Conservation (phyloP, 2,888 invertebrate species). For the Amphipoea lucens region DNA sequence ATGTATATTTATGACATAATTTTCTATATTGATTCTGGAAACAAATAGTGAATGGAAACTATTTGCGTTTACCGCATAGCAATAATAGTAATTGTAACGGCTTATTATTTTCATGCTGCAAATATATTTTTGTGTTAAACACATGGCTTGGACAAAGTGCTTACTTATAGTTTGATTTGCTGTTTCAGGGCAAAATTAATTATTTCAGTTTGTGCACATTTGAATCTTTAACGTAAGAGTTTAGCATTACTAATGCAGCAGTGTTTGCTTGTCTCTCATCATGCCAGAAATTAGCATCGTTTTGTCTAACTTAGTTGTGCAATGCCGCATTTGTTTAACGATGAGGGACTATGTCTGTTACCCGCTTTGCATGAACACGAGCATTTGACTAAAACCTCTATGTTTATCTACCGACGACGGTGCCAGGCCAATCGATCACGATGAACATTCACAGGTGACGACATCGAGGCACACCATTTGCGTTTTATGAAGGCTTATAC, state of each 20-base stretch:
- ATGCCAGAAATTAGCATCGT: conserved; percentile 37
- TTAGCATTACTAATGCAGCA: conserved; percentile 38
- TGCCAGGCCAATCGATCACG: conserved; percentile 39
- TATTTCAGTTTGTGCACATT: conserved; percentile 40
- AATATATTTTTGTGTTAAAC: conserved; percentile 64
- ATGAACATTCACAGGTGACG: conserved; percentile 23
- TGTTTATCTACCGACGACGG: conserved; percentile 28
- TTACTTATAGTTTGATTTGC: conserved; percentile 42
- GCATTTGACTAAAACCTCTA: conserved; percentile 48
- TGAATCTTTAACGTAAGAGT: conserved; percentile 28
- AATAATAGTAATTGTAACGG: conserved; percentile 61
- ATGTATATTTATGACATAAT: conserved; percentile 84
- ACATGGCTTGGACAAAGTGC: conserved; percentile 69
- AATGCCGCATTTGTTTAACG: conserved; percentile 55
- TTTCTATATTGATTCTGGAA: conserved; percentile 83
- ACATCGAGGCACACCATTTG: conserved; percentile 47
- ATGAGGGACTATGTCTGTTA: conserved; percentile 62
- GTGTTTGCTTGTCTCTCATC: conserved; percentile 65
- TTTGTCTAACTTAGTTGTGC: conserved; percentile 46
- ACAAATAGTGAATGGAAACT: conserved; percentile 64
- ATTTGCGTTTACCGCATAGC: conserved; percentile 72
- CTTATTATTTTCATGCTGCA: conserved; percentile 52
- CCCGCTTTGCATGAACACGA: conserved; percentile 49
- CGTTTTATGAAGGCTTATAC: conserved; percentile 62
- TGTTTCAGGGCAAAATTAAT: conserved; percentile 24